These are phyloP conservation scores for Perithous albicinctus DNA, from an alignment of 2,888 invertebrate genomes.

Conservation along the genomic window DNA sequence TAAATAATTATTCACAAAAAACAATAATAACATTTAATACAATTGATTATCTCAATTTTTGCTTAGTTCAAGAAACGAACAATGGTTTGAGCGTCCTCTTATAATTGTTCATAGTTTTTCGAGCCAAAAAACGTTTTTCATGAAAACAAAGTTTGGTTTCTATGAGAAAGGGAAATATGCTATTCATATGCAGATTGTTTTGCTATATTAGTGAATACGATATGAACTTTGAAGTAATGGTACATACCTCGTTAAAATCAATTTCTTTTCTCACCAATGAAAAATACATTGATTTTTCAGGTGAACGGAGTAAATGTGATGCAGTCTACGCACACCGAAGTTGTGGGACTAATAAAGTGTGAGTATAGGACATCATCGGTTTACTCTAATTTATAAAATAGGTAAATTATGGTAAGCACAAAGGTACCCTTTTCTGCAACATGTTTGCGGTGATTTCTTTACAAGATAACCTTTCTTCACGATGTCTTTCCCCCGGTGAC, in stretches of 20 bases:
- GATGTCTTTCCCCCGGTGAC: no score
- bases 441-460: no score
- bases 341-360: constrained; percentile 98
- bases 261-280: constrained; percentile 23
- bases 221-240: not conserved
- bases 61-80: not conserved
- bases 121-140: no score
- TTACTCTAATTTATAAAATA: not conserved
- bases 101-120: no score
- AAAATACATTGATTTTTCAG: constrained; percentile 82
- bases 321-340: constrained; percentile 96
- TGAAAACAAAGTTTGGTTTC: no score
- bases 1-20: no score
- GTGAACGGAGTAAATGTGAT: constrained; percentile 97
- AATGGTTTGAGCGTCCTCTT: not conserved
- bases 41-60: no score
- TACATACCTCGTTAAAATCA: constrained; percentile 31
- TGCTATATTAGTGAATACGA: not conserved
- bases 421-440: not conserved
- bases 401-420: not conserved
- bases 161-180: not conserved
- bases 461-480: no score
- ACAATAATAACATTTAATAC: no score
- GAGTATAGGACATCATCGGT: constrained; percentile 79
- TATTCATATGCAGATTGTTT: not conserved